Percentiles rank a stretch among this genome's conserved stretches.
Evolutionary conservation across 2,113 vertebrate genomes (phyloP).

Genomic region (Oryzias curvinotus): DNA sequence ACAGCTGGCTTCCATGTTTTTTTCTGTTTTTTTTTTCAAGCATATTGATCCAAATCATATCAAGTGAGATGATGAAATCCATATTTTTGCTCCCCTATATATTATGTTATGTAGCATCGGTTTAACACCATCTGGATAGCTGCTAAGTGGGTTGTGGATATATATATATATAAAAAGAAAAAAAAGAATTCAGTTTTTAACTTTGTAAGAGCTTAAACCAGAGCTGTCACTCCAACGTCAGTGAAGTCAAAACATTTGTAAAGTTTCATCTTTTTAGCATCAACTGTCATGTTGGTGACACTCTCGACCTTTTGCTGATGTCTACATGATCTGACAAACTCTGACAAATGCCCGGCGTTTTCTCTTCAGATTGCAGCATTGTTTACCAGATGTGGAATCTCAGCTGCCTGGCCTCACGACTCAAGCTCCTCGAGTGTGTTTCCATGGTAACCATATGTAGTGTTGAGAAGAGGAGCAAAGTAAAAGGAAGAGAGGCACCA

Average conservation of each 20-base stretch:
- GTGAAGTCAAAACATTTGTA: not conserved
- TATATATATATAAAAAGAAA: no score
- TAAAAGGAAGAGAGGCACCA: slow-evolving; percentile 27
- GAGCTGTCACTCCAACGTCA: no score
- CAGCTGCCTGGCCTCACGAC: slow-evolving; percentile 64
- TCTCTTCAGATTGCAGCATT: slow-evolving; percentile 31
- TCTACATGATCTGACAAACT: slow-evolving; percentile 31
- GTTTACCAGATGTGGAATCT: slow-evolving; percentile 60
- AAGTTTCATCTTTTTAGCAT: slow-evolving; percentile 6
- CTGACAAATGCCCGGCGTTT: slow-evolving; percentile 11
- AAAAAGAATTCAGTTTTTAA: no score
- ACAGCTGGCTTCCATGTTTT: no score
- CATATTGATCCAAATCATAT: no score
- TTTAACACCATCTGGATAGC: no score
- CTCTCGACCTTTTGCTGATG: slow-evolving; percentile 30
- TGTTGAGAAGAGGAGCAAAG: slow-evolving; percentile 59
- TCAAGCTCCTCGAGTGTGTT: slow-evolving; percentile 66
- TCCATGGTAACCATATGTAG: slow-evolving; percentile 71
- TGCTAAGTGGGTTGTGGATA: no score
- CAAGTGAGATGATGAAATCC: no score
- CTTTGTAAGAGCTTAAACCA: no score
- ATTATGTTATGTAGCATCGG: no score
- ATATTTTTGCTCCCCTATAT: no score
- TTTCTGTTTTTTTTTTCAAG: no score
- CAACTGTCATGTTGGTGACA: slow-evolving; percentile 9